A percentile compares a stretch with the other conserved stretches of the same genome.
Conservation (phyloP, 2,113 vertebrate species). For the Trachemys scripta region DNA sequence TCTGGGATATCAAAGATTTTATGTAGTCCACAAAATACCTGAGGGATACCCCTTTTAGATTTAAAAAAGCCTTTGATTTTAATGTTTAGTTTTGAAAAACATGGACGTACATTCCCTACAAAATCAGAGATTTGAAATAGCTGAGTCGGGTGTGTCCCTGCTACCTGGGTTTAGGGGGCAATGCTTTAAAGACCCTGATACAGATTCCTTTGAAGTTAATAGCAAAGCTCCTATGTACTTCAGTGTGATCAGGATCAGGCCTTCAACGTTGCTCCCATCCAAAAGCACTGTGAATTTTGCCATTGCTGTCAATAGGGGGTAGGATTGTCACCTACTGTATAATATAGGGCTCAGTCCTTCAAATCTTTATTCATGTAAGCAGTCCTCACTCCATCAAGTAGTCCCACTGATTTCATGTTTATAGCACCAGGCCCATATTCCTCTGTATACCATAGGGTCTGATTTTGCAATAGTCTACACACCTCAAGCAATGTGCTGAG, state of each 20-base stretch:
- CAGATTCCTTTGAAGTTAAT: neutral
- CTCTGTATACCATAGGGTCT: neutral
- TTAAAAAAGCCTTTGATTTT: neutral
- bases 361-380: neutral
- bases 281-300: rapidly evolving
- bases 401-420: neutral
- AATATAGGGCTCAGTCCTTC: neutral
- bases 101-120: neutral
- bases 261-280: neutral
- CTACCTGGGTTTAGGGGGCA: neutral
- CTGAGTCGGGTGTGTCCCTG: neutral
- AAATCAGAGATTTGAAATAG: neutral
- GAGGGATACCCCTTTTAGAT: slow-evolving; percentile 52
- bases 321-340: neutral
- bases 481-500: neutral
- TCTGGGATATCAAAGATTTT: slow-evolving; percentile 70
- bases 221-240: neutral
- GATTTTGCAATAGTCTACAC: neutral
- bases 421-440: neutral
- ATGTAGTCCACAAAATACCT: slow-evolving; percentile 61
- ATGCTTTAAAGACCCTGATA: neutral
- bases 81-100: neutral
- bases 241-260: rapidly evolving
- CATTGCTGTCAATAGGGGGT: rapidly evolving
- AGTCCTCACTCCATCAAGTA: neutral